These are phyloP conservation scores for Eolophus roseicapilla DNA, from an alignment of 2,113 vertebrate species.

Conservation along the genomic window DNA sequence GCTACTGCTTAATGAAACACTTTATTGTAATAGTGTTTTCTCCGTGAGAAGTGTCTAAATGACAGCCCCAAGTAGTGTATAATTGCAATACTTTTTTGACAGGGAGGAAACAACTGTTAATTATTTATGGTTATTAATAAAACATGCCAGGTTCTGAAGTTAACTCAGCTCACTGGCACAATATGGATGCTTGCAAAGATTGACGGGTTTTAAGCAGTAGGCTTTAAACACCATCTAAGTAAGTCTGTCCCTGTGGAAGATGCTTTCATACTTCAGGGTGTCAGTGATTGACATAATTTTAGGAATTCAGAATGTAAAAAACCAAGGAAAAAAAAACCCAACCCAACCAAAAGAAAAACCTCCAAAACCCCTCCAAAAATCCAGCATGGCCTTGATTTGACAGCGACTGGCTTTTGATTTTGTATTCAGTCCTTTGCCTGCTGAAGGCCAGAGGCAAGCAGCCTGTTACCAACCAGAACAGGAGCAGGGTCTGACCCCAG, in stretches of 20 bases:
- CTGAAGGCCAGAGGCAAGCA: background rate
- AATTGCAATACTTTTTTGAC: background rate
- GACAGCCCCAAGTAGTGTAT: background rate
- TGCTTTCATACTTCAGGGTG: background rate
- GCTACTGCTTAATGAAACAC: background rate
- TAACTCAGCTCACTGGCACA: background rate
- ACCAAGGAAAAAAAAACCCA: too few species aligned
- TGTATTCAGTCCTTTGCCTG: background rate
- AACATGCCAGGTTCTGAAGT: background rate
- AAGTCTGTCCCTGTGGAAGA: background rate
- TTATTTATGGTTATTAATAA: slow-evolving; percentile 26
- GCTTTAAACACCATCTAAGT: background rate
- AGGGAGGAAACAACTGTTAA: slow-evolving; percentile 15
- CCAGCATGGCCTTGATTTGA: background rate
- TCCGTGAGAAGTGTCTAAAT: background rate
- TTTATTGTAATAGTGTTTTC: background rate
- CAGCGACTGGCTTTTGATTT: background rate
- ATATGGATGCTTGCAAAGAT: background rate
- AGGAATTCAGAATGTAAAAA: background rate
- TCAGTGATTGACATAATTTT: background rate
- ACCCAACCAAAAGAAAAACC: background rate
- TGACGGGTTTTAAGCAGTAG: background rate
- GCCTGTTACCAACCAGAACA: background rate
- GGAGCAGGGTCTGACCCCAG: background rate
- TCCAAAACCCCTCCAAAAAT: background rate